Evolutionary conservation across 2,113 vertebrate genomes (phyloP), one percentile per base, ranked within the genome.

Genomic region (Ptilonorhynchus violaceus): DNA sequence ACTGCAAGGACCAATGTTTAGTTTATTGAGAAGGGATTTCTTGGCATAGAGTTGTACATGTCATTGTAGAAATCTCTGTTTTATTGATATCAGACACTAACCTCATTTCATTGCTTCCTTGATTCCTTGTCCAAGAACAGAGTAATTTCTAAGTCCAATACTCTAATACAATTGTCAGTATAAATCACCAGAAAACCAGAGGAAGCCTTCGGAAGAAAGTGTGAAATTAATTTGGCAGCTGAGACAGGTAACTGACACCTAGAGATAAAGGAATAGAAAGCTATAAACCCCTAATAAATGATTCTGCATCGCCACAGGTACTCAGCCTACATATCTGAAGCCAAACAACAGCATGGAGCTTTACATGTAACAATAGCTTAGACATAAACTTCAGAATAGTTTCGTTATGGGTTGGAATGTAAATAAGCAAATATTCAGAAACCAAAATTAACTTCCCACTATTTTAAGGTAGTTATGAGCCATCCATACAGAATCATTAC

Each of bases 161-260:
- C 20, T 68, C 44, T 84, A 89, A 76, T 47, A 87, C 24, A 93
- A 84, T 80, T 96, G 53, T 52, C 64, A 85, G 53, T 70, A 49
- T 91, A 95, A 97, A 96, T 92, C 74, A 94, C 22, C 10, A 80
- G 47, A 33, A 96, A 92, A 76, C 2, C 31, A 89, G 63, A 89
- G 20, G 31, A 66, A 93, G 49, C 9, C 23, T 91, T 91, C 93
- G 53, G 82, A 97, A 92, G 44, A 92, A n/a, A 11, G 85, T 50
- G n/a, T 89, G 47, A 85, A 84, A 93, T 58, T 67, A 73, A 74
- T 92, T 81, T 78, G 49, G 52, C 56, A 85, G 62, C 33, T 91
- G 52, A 53, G 27, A n/a, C 31, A 68, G 1, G 0, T 63, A 92
- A 72, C 24, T 70, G 77, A 88, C 77, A 69, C 33, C 12, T 37